Conservation (phyloP, 2,797 vertebrate genomes). For the Limnodromus scolopaceus region DNA sequence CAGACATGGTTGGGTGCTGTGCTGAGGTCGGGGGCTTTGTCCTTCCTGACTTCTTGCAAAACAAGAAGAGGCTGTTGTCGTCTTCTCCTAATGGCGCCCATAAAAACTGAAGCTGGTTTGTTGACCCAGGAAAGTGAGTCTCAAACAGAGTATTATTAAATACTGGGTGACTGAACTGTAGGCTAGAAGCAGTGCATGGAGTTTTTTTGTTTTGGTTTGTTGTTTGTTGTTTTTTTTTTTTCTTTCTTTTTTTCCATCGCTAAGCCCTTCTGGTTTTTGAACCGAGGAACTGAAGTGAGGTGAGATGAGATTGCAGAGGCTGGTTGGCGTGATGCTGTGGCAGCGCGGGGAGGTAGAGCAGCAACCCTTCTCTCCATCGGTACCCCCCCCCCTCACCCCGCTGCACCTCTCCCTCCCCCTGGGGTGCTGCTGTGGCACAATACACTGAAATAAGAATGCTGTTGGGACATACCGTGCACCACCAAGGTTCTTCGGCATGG, state of each 20-base stretch:
- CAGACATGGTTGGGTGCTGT: not conserved
- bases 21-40: not conserved
- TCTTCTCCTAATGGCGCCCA: not conserved
- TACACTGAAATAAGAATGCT: not conserved
- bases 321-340: not conserved
- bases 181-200: not conserved
- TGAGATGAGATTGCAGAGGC: not conserved
- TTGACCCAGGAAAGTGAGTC: not conserved
- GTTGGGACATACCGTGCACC: not conserved
- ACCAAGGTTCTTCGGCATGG: not conserved
- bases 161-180: not conserved
- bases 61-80: not conserved
- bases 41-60: not conserved
- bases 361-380: not conserved
- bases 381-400: too few species aligned
- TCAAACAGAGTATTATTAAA: not conserved
- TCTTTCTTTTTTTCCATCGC: not conserved
- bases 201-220: not conserved
- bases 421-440: not conserved
- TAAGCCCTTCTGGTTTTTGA: not conserved
- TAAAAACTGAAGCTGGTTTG: not conserved
- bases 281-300: not conserved
- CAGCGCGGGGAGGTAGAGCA: not conserved
- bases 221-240: too few species aligned
- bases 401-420: not conserved